phyloP scores from a whole-genome alignment of 2,113 vertebrate species.

The Climacteris rufus region DNA sequence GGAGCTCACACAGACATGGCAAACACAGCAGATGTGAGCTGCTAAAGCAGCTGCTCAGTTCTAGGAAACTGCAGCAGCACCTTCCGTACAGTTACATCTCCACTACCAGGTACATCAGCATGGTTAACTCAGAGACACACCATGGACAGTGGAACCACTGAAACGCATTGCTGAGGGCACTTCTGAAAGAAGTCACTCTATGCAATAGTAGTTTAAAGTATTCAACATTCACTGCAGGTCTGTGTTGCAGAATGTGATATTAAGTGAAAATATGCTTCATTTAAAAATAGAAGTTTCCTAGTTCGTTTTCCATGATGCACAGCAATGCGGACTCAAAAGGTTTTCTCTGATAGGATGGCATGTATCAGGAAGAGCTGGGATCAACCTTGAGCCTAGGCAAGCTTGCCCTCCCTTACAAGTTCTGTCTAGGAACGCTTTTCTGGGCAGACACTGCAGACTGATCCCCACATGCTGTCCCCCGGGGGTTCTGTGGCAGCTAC shows the following conservation, averaged over 20 bases:
- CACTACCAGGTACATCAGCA: background rate
- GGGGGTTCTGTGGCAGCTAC: accelerated
- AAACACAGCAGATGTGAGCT: too few relatives aligned
- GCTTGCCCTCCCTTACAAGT: background rate
- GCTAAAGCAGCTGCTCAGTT: background rate
- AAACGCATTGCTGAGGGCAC: background rate
- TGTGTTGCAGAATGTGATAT: background rate
- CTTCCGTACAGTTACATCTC: background rate
- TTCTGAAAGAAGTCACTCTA: background rate
- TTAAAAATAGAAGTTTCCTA: background rate
- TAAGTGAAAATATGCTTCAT: background rate
- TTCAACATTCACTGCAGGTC: background rate
- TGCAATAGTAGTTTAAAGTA: background rate
- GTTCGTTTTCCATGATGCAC: background rate
- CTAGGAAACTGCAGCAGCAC: background rate
- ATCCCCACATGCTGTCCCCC: background rate
- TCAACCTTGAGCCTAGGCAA: background rate
- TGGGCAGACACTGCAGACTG: background rate
- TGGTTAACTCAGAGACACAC: background rate
- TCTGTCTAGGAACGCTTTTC: background rate
- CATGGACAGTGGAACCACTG: background rate
- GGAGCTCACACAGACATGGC: too few relatives aligned
- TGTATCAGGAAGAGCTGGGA: background rate
- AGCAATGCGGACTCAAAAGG: background rate
- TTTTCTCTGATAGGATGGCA: background rate